Base-by-base conservation (phyloP, 2,888 invertebrate species). In the Megastigmus dorsalis region DNA sequence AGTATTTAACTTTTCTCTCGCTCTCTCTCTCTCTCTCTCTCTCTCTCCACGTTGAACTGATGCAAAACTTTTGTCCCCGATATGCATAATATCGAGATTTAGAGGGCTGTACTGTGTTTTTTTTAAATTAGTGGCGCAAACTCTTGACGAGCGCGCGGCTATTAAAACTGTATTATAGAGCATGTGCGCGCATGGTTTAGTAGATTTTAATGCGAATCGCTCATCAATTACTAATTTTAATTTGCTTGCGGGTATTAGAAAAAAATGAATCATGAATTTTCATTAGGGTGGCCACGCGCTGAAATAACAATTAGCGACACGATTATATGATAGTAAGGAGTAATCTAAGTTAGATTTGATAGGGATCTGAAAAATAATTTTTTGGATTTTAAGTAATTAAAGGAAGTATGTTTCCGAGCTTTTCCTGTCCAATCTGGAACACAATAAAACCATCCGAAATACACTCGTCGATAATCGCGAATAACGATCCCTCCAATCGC, bases 21-120 rank as follows among this genome's bases (percentile, higher is more conserved):
- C 43, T 33, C 33, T 18, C 36, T 15, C 18, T 20, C 1, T 15
- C 33, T 50, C 20, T 41, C 30, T 26, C 30, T 33, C 33, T 0
- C 10, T 33, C 36, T 23, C 13, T 23, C 57, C n/a, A n/a, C n/a
- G n/a, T n/a, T n/a, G n/a, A n/a, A n/a, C 18, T 23, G 28, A n/a
- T n/a, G n/a, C 3, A 9, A 66, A 54, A 66, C 18, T 66, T 66
- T 54, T 66, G 41, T 54, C 52, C 26, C 30, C 7, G 28, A 45
- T 28, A 23, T 33, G 7, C 20, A 18, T 45, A 26, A 36, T 52
- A 52, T 38, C 6, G 13, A 23, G 45, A 57, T 33, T 45, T 33
- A 30, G 9, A 18, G 36, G 18, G 28, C 5, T 10, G n/a, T n/a
- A n/a, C n/a, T 41, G 28, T 26, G n/a, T 38, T 41, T 57, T 23